phyloP scores from a whole-genome alignment of 2,888 invertebrate species.

The Caenorhabditis wallacei region DNA sequence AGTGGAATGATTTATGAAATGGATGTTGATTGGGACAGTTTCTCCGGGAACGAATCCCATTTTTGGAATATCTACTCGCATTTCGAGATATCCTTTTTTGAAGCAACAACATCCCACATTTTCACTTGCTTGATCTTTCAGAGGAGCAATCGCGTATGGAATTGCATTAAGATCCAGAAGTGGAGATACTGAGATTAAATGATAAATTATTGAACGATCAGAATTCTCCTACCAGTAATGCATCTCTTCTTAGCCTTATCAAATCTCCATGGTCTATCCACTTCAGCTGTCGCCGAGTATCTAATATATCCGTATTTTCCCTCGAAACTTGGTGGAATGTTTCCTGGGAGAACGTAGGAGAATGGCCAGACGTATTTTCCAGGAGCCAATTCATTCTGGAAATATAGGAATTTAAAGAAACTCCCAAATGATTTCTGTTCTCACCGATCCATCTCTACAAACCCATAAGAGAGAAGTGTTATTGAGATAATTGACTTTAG shows the following conservation, averaged over 20 bases:
- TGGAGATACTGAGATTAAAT: conserved; percentile 52
- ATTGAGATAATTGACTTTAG: conserved; percentile 57
- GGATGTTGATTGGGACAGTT: conserved; percentile 61
- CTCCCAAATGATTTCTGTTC: not conserved
- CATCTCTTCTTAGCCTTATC: conserved; percentile 56
- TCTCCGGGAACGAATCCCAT: conserved; percentile 74
- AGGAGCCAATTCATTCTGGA: conserved; percentile 58
- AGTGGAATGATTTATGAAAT: conserved; percentile 64
- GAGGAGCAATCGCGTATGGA: conserved; percentile 55
- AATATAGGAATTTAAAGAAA: not conserved
- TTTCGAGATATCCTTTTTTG: conserved; percentile 69
- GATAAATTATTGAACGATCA: too few relatives aligned
- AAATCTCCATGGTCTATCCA: conserved; percentile 61
- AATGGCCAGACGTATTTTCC: conserved; percentile 49
- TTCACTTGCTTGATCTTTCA: conserved; percentile 55
- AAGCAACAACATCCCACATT: conserved; percentile 71
- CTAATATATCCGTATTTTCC: conserved; percentile 48
- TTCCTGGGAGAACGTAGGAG: conserved; percentile 23
- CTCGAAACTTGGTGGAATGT: conserved; percentile 57
- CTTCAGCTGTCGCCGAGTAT: conserved; percentile 52
- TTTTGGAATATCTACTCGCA: conserved; percentile 65
- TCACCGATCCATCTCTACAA: conserved; percentile 49
- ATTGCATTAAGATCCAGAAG: conserved; percentile 66
- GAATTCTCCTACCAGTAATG: conserved; percentile 71
- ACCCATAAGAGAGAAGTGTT: conserved; percentile 54